Conservation (phyloP, 2,888 invertebrate species). For the Andrena chrysosceles region DNA sequence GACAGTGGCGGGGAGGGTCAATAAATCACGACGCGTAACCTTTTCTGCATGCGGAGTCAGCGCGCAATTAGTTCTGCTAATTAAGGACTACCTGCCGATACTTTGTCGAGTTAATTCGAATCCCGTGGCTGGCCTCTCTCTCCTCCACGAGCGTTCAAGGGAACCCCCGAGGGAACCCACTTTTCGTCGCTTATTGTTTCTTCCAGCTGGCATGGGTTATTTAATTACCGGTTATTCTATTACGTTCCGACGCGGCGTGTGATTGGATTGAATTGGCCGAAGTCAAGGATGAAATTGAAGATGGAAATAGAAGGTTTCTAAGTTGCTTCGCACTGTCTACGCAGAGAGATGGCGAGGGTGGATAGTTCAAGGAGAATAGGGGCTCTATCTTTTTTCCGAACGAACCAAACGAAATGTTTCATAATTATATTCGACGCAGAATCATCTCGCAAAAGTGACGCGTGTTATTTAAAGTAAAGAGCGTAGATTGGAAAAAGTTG, state of each 20-base stretch:
- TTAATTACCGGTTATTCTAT: conserved; percentile 51
- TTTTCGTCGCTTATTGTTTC: conserved; percentile 58
- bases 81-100: conserved; percentile 80
- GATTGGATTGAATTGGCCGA: conserved; percentile 36
- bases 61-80: conserved; percentile 81
- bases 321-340: neutral
- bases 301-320: conserved; percentile 18
- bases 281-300: conserved; percentile 21
- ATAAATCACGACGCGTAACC: conserved; percentile 81
- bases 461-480: no score
- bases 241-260: conserved; percentile 23
- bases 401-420: neutral
- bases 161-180: conserved; percentile 50
- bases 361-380: neutral
- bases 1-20: conserved; percentile 74
- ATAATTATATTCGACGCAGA: no score
- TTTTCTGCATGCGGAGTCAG: conserved; percentile 77
- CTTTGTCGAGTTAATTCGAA: conserved; percentile 80
- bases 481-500: no score
- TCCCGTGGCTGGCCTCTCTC: conserved; percentile 62
- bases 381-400: neutral
- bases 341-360: neutral
- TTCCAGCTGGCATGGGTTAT: conserved; percentile 49
- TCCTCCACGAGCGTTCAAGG: neutral
- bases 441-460: no score